Evolutionary conservation across 1,140 invertebrate genomes (phyloP).

Genomic region (Pygmarrhopalites habei): DNA sequence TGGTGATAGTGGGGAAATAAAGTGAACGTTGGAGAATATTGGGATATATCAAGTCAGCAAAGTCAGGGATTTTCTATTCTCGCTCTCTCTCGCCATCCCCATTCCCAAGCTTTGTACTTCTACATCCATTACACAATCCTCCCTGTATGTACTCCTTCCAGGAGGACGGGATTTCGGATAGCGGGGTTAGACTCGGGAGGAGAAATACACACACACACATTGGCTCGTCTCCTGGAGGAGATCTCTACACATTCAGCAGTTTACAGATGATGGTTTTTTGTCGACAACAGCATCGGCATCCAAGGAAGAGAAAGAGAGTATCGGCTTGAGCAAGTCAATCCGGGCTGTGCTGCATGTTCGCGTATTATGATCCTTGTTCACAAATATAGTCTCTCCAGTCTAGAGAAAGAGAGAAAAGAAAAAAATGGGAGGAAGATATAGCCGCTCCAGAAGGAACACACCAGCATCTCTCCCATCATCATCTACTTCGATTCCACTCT

Average conservation of each 20-base stretch:
- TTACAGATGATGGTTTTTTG: conserved; percentile 26
- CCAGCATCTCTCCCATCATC: too few relatives aligned
- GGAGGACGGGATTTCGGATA: too few relatives aligned
- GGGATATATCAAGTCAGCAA: conserved; percentile 27
- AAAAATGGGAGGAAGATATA: too few relatives aligned
- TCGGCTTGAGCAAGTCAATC: background rate
- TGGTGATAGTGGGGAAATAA: conserved; percentile 23
- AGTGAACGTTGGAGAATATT: conserved; percentile 30
- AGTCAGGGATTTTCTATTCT: conserved; percentile 28
- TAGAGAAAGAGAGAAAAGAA: too few relatives aligned
- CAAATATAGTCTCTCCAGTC: background rate
- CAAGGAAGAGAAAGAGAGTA: too few relatives aligned
- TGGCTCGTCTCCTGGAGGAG: conserved; percentile 2
- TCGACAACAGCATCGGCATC: background rate
- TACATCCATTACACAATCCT: too few relatives aligned
- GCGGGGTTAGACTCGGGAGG: too few relatives aligned
- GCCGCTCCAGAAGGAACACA: too few relatives aligned
- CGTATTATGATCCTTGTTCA: conserved; percentile 5
- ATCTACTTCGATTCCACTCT: too few relatives aligned
- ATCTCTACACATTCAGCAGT: conserved; percentile 29
- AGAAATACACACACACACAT: too few relatives aligned
- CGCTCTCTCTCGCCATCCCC: background rate
- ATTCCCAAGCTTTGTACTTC: background rate
- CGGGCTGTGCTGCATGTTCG: background rate
- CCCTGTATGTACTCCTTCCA: too few relatives aligned